A percentile compares a stretch with the other conserved stretches of the same genome.
These are phyloP conservation scores for Acanthosoma haemorrhoidale DNA, from an alignment of 2,888 invertebrate genomes.

Conservation along the genomic window DNA sequence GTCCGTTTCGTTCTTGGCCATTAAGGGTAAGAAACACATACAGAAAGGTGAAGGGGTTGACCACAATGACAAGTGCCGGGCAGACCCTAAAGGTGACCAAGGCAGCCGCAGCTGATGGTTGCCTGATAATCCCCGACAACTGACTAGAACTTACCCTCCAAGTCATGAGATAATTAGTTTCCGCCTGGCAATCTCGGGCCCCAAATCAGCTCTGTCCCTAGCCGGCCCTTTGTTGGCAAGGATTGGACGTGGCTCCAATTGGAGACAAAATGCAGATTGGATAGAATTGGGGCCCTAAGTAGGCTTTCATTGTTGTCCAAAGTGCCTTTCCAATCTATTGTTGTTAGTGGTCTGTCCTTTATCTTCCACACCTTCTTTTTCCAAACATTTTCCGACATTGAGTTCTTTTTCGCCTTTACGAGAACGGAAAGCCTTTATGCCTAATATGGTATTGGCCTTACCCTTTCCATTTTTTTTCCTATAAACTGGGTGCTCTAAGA, in stretches of 20 bases:
- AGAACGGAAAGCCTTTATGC: not conserved
- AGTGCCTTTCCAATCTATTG: slow-evolving; percentile 4
- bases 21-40: too few species aligned
- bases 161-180: slow-evolving; percentile 8
- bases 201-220: not conserved
- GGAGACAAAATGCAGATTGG: slow-evolving; percentile 14
- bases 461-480: too few species aligned
- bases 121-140: not conserved
- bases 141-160: not conserved
- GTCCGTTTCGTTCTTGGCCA: too few species aligned
- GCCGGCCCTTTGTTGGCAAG: not conserved
- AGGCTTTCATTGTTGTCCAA: slow-evolving; percentile 12
- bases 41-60: too few species aligned
- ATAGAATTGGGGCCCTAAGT: slow-evolving; percentile 14
- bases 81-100: not conserved
- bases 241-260: not conserved
- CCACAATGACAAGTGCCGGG: too few species aligned
- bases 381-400: not conserved
- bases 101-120: not conserved
- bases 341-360: slow-evolving; percentile 1
- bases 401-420: not conserved
- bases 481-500: too few species aligned
- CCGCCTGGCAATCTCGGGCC: not conserved
- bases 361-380: not conserved
- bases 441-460: too few species aligned